Conservation (phyloP, 2,888 invertebrate species). For the Aphidoletes aphidimyza region DNA sequence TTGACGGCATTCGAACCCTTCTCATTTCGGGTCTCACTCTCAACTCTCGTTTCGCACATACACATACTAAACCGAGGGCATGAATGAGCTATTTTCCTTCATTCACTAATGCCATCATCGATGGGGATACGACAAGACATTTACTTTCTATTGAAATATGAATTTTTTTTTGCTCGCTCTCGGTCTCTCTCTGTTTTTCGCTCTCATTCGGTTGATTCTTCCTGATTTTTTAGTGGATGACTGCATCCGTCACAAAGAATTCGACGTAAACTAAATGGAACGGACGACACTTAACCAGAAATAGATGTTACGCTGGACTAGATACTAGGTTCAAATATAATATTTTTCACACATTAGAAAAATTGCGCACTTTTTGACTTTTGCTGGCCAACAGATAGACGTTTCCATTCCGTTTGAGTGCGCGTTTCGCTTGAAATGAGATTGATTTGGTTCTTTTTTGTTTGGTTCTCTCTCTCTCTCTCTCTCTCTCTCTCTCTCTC, state of each 20-base stretch:
- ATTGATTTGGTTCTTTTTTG: not conserved
- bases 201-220: not conserved
- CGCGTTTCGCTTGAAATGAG: not conserved
- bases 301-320: conserved; percentile 4
- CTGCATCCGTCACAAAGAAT: conserved; percentile 22
- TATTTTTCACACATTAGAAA: conserved; percentile 53
- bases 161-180: not conserved
- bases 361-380: conserved; percentile 3
- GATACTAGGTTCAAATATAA: not conserved
- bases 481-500: not conserved
- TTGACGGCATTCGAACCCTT: conserved; percentile 40
- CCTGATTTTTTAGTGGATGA: conserved; percentile 47
- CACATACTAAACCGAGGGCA: not conserved
- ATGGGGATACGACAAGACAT: conserved; percentile 43
- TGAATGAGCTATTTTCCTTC: not conserved
- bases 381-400: not conserved
- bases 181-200: not conserved
- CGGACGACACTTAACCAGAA: not conserved
- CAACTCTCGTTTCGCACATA: not conserved
- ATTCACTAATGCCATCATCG: conserved; percentile 32
- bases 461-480: not conserved
- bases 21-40: not conserved
- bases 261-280: conserved; percentile 18
- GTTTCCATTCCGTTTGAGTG: conserved; percentile 1
- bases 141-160: conserved; percentile 32